Base-by-base conservation (phyloP, 2,113 vertebrate species). In the Larimichthys polyactis region DNA sequence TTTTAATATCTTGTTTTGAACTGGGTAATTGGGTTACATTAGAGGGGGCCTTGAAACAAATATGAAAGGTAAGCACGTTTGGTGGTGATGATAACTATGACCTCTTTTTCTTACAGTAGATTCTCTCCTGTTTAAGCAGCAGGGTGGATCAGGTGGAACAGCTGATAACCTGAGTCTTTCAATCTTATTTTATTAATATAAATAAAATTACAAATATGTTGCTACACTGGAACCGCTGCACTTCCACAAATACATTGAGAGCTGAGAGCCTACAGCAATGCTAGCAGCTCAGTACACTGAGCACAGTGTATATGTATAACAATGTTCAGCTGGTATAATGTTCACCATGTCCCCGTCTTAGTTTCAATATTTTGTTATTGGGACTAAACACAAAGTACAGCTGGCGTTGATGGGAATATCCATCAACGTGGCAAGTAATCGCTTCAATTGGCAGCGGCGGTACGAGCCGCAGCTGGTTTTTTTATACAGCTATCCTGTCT, bases 11-110 rank as follows among this genome's bases (percentile, higher is more conserved):
- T 69, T 46, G 43, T 71, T 78, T 69, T 69, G 54, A 63, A 58
- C 48, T 43, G 43, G 11, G 64, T 81, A 83, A 84, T 86, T 70
- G 60, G 65, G 32, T 32, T 49, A 46, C 48, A 63, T 36, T 40
- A 46, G 24, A 17, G 20, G 7, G 20, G 22, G 22, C 8, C 0
- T 22, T 65, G 17, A 54, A 67, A 27, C 24, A 36, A 20, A 78
- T 27, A 59, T 66, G 22, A 66, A 43, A 62, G 10, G 24, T 27
- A 59, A 79, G 29, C 32, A 74, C 51, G 12, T 57, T 76, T 3
- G 22, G 29, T 4, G 29, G 29, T 29, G 29, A 29, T 27, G 27
- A 22, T 43, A 48, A 62, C 19, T 19, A 55, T 48, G 55, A 32
- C n/a, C 36, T 75, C 4, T 43, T 64, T 46, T 67, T 46, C 19